Base-by-base conservation (phyloP, 2,113 vertebrate species). In the Oryzias celebensis region DNA sequence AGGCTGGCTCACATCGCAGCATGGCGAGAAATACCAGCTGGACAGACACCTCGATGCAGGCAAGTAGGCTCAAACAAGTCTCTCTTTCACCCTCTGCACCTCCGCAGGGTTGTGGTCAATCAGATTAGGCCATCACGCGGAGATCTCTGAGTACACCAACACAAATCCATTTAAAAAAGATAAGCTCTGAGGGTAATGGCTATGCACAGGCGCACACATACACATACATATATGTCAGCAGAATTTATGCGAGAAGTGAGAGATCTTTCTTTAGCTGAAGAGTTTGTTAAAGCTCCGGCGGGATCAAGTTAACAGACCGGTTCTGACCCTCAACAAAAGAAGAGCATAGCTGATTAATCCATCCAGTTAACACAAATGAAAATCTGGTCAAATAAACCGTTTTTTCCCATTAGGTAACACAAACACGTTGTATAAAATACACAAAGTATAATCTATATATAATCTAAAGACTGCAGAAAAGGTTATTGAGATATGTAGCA, bases 151-250 rank as follows among this genome's bases (percentile, higher is more conserved):
- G 65, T 67, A 70, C 59, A 67, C 52, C 61, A 61, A 79, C 83
- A 84, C 75, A 85, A 89, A 89, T 88, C 82, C 78, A 83, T 80
- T 85, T 81, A 79, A 47, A 43, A 78, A 62, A 81, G 84, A 88
- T 85, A 87, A 86, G 74, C 64, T 69, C 46, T 7, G 64, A 73
- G 55, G 75, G 71, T 14, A 65, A 67, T 36, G 17, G 15, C 46
- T 59, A 51, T 22, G 52, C 20, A 53, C 36, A 54, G 28, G 42
- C 28, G 55, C 26, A 46, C 18, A 50, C 26, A 46, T 17, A 50
- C 52, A 41, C n/a, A 52, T 52, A 69, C 41, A 43, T 43, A 28
- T 14, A 3, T 28, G 8, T 12, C 36, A 36, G 36, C 47, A 55
- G 13, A 66, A 28, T 14, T 14, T 14, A 28, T 67, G 54, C 18